Conservation (phyloP, 2,797 vertebrate species). For the Sandelia bainsii region DNA sequence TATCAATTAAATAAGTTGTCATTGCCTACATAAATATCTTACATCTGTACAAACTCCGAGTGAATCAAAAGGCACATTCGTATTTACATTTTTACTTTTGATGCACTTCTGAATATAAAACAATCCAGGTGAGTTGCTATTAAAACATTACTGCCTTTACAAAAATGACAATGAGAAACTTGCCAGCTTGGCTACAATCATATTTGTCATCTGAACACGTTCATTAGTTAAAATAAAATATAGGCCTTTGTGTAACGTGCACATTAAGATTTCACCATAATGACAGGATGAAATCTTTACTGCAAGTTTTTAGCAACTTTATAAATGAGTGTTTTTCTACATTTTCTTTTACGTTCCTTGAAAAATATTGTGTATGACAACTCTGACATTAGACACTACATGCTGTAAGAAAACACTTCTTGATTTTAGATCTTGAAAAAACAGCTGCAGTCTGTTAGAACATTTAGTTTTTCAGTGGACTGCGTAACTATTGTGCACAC, state of each 20-base stretch:
- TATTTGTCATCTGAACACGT: constrained; percentile 35
- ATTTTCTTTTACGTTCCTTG: too few relatives aligned
- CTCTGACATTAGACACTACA: background rate
- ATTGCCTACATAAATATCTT: constrained; percentile 64
- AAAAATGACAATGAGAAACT: constrained; percentile 39
- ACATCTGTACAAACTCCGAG: constrained; percentile 55
- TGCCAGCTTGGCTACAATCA: constrained; percentile 49
- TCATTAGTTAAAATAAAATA: constrained; percentile 38
- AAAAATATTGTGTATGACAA: background rate
- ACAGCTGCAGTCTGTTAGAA: too few relatives aligned
- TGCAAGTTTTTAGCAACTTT: background rate
- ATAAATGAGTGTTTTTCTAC: too few relatives aligned
- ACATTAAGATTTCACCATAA: background rate
- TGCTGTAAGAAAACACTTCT: background rate
- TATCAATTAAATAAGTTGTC: constrained; percentile 57
- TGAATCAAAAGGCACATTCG: constrained; percentile 31
- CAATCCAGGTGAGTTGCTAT: constrained; percentile 8
- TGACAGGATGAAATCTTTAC: background rate
- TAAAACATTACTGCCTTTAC: background rate
- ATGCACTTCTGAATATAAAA: constrained; percentile 25
- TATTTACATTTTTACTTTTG: constrained; percentile 51
- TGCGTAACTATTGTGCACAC: background rate
- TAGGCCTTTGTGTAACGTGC: background rate
- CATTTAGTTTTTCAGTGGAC: background rate
- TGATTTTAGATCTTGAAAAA: too few relatives aligned